These are phyloP conservation scores for Crax fasciolata DNA, from an alignment of 2,797 vertebrate genomes.

Conservation along the genomic window DNA sequence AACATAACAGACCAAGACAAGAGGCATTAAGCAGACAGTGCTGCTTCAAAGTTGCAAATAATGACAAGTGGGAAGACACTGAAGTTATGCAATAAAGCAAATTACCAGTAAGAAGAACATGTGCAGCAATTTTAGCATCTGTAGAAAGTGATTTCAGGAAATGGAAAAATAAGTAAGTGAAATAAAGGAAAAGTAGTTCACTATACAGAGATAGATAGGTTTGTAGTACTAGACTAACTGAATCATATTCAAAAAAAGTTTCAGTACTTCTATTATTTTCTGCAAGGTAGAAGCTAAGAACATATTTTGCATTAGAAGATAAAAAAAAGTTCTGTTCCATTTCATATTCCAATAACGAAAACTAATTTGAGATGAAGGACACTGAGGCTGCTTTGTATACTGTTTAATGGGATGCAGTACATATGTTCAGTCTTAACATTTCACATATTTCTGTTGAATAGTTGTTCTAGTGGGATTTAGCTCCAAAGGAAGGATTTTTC, in stretches of 20 bases:
- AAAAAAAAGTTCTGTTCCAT: neutral
- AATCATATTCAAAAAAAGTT: neutral
- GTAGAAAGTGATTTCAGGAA: neutral
- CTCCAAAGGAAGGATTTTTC: neutral
- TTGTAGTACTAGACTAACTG: neutral
- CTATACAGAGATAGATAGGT: neutral
- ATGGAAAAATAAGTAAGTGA: neutral
- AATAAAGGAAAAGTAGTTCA: neutral
- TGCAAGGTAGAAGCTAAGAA: neutral
- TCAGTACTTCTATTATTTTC: neutral
- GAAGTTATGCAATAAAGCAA: neutral
- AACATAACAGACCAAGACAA: neutral
- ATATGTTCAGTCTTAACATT: neutral
- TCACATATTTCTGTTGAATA: neutral
- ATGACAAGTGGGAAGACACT: neutral
- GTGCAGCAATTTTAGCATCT: neutral
- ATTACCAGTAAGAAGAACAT: neutral
- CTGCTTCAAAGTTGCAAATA: neutral
- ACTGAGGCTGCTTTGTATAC: neutral
- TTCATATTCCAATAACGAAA: neutral
- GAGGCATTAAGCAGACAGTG: neutral
- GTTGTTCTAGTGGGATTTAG: neutral
- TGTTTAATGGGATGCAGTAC: neutral
- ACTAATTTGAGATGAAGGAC: neutral
- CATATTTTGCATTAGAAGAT: neutral